Evolutionary conservation across 2,113 vertebrate genomes (phyloP).

Genomic region (Cyanoramphus novaezelandiae): DNA sequence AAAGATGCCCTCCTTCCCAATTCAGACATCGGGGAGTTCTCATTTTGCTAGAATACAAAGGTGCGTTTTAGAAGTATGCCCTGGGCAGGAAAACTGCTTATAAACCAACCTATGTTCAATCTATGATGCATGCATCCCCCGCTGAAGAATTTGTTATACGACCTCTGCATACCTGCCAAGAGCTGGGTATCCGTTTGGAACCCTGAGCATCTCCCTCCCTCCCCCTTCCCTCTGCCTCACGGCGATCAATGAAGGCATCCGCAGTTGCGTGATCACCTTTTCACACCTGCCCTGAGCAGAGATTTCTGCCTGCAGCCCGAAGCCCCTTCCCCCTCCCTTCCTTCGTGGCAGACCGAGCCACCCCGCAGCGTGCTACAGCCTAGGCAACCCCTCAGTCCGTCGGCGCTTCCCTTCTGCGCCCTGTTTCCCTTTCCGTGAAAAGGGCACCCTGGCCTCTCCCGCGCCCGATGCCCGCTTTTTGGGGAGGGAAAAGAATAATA

Average conservation of each 20-base stretch:
- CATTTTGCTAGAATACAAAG: not conserved
- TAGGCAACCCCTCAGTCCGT: not conserved
- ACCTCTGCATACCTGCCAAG: conserved; percentile 18
- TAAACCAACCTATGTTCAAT: not conserved
- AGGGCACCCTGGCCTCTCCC: not conserved
- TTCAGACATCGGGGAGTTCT: not conserved
- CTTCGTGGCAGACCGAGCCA: not conserved
- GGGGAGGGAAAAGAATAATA: not conserved
- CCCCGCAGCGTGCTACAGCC: not conserved
- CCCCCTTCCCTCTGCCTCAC: not conserved
- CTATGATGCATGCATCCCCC: not conserved
- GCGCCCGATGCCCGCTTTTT: not conserved
- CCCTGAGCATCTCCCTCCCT: not conserved
- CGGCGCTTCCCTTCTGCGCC: not conserved
- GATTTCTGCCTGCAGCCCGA: not conserved
- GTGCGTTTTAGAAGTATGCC: not conserved
- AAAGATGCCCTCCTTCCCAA: not conserved
- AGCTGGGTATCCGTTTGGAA: not conserved
- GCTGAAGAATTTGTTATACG: not conserved
- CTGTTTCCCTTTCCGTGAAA: not conserved
- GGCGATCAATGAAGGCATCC: not conserved
- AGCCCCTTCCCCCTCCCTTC: not conserved
- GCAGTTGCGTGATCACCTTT: not conserved
- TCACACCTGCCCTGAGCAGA: not conserved
- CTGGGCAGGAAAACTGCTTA: not conserved